Evolutionary conservation across 37 sponge, comb jelly and placozoan genomes (phyloP), one percentile per base, ranked within the genome.

Genomic region (Ephydatia muelleri): DNA sequence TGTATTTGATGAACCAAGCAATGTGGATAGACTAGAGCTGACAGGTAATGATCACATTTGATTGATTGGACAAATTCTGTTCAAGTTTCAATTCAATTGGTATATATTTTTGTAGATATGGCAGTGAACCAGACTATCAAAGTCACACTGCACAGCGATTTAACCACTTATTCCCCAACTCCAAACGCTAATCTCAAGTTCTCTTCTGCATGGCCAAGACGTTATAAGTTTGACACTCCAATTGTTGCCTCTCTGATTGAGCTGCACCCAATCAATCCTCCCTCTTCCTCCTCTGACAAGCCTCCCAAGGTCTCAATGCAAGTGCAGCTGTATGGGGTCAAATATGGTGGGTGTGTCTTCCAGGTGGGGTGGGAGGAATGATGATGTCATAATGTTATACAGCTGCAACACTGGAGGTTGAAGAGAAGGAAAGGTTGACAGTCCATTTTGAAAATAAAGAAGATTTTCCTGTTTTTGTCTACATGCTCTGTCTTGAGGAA

Each of bases 271-370:
- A 38, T 33, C 1, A 6, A 75, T n/a, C 30, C 49, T 25, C 28
- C 49, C 23, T 37, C 12, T 30, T 25, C 30, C 38, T 23, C 79
- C 72, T 38, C 68, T 12, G 21, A 13, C 14, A 30, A 37, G 6
- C 35, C 37, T 22, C 43, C 34, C 2, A 29, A 65, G 8, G 16
- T 76, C 69, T 82, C 48, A 12, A 37, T 82, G 3, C 88, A 87
- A 70, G 11, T 87, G 36, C 88, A 87, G 70, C 68, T 87, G 27
- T 82, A 87, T 48, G 88, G 88, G 25, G 82, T 76, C 68, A 87
- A 65, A 67, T 70, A 77, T 11, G 82, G 88, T 86, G n/a, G 49
- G 80, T 39, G 23, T 27, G 13, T 49, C 39, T 32, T 68, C 33
- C 1, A 78, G 3, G 43, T n/a, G n/a, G n/a, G n/a, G n/a, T n/a